Evolutionary conservation across 2,113 vertebrate genomes (phyloP), one percentile per base, ranked within the genome.

Genomic region (Gracilinanus agilis): DNA sequence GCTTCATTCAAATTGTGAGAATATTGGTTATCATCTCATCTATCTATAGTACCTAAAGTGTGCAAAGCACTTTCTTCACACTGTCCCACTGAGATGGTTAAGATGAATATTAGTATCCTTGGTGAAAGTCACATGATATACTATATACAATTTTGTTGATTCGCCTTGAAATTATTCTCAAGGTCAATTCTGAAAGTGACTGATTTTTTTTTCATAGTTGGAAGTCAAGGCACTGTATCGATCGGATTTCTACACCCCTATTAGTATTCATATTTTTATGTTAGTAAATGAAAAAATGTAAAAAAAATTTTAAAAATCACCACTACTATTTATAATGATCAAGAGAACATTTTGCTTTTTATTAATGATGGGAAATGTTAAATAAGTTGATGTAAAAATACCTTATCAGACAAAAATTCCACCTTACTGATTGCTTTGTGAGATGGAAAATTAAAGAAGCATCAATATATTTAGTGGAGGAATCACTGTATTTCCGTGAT

Each of bases 381-480:
- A 97, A 96, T 96, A 95, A 95, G 95, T 55, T 96, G 94, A 96
- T 97, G 94, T 95, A 96, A 91, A 97, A 97, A 97, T 94, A 93
- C 29, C 90, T 94, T 94, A 91, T 90, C 90, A 92, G 94, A 97
- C 92, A 88, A 91, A 93, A 96, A 9, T 88, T 95, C 61, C 93
- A 96, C 54, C 93, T 95, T 95, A 96, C 95, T 96, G 91, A 96
- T 93, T 96, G 91, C 93, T 94, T 95, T 53, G 94, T 91, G 83
- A 89, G 55, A 75, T 96, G 44, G 93, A 92, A 96, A 95, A 96
- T 88, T 90, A 96, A 94, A 67, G 56, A 90, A 96, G 95, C 75
- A 92, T 92, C 93, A 93, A 75, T 89, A 34, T 53, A 55, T 55
- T 88, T 96, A 93, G 94, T 96, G 91, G 96, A 96, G 29, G 95